phyloP scores from a whole-genome alignment of 2,888 invertebrate species.

The Drosophila kambysellisi region DNA sequence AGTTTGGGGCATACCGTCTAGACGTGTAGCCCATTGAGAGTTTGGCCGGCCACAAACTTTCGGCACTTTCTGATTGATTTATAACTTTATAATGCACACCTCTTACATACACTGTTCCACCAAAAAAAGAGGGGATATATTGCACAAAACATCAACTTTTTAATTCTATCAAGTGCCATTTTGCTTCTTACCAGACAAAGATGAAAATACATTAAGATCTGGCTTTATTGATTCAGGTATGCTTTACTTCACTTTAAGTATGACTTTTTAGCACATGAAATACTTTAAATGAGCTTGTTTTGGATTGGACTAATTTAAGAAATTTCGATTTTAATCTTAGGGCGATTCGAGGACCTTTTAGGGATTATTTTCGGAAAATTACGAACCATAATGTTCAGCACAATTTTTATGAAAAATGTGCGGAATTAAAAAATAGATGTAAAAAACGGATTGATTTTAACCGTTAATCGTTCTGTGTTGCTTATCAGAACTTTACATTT shows the following conservation, averaged over 20 bases:
- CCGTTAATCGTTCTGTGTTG: not conserved
- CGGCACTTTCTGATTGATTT: conserved; percentile 20
- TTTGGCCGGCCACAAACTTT: conserved; percentile 28
- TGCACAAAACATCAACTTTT: not conserved
- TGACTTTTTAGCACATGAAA: not conserved
- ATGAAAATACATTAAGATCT: not conserved
- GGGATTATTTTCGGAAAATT: too few relatives aligned
- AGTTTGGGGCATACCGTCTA: conserved; percentile 29
- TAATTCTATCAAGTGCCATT: not conserved
- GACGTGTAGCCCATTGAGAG: conserved; percentile 30
- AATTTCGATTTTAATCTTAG: too few relatives aligned
- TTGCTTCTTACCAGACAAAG: not conserved
- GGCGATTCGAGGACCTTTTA: too few relatives aligned
- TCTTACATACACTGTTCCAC: conserved; percentile 3
- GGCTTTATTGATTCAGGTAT: not conserved
- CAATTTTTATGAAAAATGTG: too few relatives aligned
- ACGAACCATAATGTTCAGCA: too few relatives aligned
- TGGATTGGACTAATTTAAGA: not conserved
- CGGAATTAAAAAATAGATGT: not conserved
- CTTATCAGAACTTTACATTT: not conserved
- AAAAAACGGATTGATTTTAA: not conserved
- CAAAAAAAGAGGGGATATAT: not conserved
- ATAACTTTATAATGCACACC: not conserved
- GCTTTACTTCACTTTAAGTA: not conserved
- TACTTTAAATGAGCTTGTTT: not conserved